Conservation (phyloP, 1,140 invertebrate genomes). For the Zaprionus africanus region DNA sequence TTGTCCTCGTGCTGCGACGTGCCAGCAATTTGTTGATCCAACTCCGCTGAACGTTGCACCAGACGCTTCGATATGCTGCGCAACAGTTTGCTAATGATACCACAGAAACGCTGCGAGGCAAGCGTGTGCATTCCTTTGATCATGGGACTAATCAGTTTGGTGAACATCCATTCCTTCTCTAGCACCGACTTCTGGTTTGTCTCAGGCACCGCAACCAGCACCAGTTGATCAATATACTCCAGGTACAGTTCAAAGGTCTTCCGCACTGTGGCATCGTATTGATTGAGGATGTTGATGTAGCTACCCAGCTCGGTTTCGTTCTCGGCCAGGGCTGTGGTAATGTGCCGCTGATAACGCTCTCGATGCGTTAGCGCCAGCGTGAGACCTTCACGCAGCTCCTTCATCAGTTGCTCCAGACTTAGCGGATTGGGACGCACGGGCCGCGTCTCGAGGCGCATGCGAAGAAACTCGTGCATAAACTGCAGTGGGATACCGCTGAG, state of each 20-base stretch:
- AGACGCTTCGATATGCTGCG: constrained; percentile 72
- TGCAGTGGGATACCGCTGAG: constrained; percentile 92
- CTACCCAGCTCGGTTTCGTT: constrained; percentile 84
- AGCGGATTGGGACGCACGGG: constrained; percentile 93
- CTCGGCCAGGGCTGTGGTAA: constrained; percentile 88
- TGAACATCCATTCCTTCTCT: constrained; percentile 93
- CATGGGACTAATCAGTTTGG: constrained; percentile 88
- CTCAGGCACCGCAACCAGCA: constrained; percentile 88
- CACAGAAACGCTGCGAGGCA: constrained; percentile 89
- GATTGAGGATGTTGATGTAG: constrained; percentile 87
- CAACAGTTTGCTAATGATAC: constrained; percentile 84
- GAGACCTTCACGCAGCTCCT: constrained; percentile 94
- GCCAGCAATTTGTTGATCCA: constrained; percentile 72
- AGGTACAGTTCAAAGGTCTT: constrained; percentile 90
- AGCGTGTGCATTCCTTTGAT: constrained; percentile 89
- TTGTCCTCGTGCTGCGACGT: constrained; percentile 58
- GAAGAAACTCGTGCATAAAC: constrained; percentile 94
- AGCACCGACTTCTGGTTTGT: constrained; percentile 90
- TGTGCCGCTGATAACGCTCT: constrained; percentile 89
- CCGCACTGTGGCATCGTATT: constrained; percentile 92
- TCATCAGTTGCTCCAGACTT: constrained; percentile 93
- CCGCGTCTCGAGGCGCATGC: constrained; percentile 92
- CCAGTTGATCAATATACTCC: constrained; percentile 90
- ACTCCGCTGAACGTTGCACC: constrained; percentile 67
- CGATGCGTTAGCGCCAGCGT: constrained; percentile 91